Percentiles rank a stretch among this genome's conserved stretches.
phyloP scores from a whole-genome alignment of 2,797 vertebrate genomes.

The Fratercula arctica region DNA sequence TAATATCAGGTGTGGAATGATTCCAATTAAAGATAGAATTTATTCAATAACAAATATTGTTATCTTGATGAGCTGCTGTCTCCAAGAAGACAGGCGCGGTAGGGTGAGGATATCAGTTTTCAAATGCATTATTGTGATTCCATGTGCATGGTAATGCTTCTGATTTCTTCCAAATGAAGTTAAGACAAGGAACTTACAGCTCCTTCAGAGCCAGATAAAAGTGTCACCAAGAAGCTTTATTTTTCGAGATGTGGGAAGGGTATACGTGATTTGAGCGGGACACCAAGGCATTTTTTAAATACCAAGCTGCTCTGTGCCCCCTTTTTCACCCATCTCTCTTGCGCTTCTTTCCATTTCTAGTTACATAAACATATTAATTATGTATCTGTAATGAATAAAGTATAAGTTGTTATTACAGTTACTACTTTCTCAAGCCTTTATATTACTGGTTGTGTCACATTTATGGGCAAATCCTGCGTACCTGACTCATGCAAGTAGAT shows the following conservation, averaged over 20 bases:
- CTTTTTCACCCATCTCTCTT: background rate
- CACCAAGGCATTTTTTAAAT: background rate
- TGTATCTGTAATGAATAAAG: background rate
- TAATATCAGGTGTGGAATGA: background rate
- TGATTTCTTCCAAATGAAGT: background rate
- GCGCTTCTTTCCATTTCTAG: background rate
- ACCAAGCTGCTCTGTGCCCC: background rate
- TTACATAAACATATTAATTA: background rate
- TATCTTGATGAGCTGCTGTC: background rate
- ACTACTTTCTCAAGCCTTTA: background rate
- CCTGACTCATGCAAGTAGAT: background rate
- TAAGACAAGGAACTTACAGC: background rate
- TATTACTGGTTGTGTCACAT: background rate
- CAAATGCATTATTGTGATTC: background rate
- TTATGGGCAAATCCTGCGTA: background rate
- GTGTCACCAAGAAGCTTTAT: background rate
- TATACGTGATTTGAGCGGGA: background rate
- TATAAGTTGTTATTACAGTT: background rate
- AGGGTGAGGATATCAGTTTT: background rate
- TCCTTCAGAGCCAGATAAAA: background rate
- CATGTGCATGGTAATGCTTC: rapidly evolving
- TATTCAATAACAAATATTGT: background rate
- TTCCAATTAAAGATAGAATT: background rate
- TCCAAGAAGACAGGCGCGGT: background rate
- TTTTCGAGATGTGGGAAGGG: background rate